Evolutionary conservation across 2,888 invertebrate species (phyloP).

Genomic region (Epiblema foenella): DNA sequence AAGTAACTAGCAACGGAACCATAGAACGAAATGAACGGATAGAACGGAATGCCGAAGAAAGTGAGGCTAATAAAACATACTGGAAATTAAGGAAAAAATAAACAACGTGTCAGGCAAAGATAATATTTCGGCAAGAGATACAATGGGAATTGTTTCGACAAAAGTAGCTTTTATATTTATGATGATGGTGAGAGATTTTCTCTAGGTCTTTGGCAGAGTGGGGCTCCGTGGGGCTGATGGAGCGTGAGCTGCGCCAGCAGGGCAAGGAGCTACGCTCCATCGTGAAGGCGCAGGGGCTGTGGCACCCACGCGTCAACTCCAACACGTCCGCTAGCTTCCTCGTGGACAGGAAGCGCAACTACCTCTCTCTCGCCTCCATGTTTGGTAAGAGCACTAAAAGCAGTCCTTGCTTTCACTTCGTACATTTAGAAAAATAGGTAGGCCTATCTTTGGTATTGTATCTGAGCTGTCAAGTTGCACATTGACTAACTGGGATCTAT

Average conservation of each 20-base stretch:
- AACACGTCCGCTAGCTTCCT: slow-evolving; percentile 93
- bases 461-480: too few species aligned
- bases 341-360: slow-evolving; percentile 93
- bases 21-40: too few species aligned
- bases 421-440: too few species aligned
- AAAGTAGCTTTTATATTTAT: not conserved
- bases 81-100: not conserved
- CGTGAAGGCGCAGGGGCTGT: slow-evolving; percentile 94
- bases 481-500: too few species aligned
- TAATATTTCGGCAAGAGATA: not conserved
- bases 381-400: slow-evolving; percentile 83
- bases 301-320: slow-evolving; percentile 94
- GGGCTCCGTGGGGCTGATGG: slow-evolving; percentile 95
- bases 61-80: not conserved
- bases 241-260: slow-evolving; percentile 94
- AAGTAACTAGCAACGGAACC: too few species aligned
- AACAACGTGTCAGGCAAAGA: not conserved
- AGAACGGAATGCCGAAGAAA: not conserved
- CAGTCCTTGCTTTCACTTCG: too few species aligned
- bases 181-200: not conserved
- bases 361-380: slow-evolving; percentile 95
- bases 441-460: too few species aligned
- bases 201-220: slow-evolving; percentile 89
- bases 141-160: not conserved
- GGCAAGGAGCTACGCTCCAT: slow-evolving; percentile 91